These are phyloP conservation scores for Tethya wilhelma DNA, from an alignment of 37 sponge, comb jelly and placozoan species.

Conservation along the genomic window DNA sequence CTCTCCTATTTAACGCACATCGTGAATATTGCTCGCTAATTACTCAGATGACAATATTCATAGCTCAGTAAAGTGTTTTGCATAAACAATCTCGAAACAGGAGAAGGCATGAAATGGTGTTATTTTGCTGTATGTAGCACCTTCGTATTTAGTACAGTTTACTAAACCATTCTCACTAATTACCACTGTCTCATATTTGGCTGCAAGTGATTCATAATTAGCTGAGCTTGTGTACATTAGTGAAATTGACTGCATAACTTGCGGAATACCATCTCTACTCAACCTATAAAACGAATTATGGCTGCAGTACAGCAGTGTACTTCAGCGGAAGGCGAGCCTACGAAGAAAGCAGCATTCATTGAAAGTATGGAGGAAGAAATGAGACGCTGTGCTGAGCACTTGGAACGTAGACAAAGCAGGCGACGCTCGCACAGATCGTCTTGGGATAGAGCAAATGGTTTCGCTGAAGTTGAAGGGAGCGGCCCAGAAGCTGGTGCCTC, in stretches of 20 bases:
- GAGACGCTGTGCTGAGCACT: conserved; percentile 42
- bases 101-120: too few relatives aligned
- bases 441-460: neutral
- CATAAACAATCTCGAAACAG: too few relatives aligned
- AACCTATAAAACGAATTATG: neutral
- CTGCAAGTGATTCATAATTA: too few relatives aligned
- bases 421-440: neutral
- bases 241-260: neutral
- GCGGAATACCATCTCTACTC: neutral
- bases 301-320: conserved; percentile 46
- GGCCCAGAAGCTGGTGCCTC: neutral
- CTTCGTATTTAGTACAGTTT: too few relatives aligned
- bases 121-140: too few relatives aligned
- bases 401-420: conserved; percentile 30
- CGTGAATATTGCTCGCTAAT: too few relatives aligned
- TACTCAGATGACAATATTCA: too few relatives aligned
- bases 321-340: conserved; percentile 2
- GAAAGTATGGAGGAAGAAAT: conserved; percentile 68
- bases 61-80: too few relatives aligned
- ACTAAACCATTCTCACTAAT: too few relatives aligned
- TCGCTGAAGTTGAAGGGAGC: neutral
- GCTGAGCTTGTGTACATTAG: too few relatives aligned
- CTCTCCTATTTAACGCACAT: too few relatives aligned
- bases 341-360: conserved; percentile 18
- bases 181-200: too few relatives aligned